Base-by-base conservation (phyloP, 2,113 vertebrate species). In the Corythaeola cristata region DNA sequence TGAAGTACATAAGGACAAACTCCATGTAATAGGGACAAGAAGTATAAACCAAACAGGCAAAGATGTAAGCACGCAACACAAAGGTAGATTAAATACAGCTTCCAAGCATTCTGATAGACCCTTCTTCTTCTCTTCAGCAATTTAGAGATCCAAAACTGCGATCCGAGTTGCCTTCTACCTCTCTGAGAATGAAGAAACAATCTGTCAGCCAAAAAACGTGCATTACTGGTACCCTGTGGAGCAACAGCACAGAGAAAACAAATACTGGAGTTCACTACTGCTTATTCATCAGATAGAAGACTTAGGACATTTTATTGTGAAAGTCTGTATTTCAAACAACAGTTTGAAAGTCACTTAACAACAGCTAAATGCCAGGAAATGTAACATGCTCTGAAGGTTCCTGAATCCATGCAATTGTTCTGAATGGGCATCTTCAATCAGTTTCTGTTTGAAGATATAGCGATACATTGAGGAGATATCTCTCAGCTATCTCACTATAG, bases 1-100 rank as follows among this genome's bases (percentile, higher is more conserved):
- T 91, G 89, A 76, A 88, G 53, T 73, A 94, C 95, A 95, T 77
- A 82, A 78, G 63, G 50, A 88, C 62, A 79, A 79, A 56, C 33
- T 66, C 63, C 4, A 4, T 14, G 18, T 2, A 33, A 20, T 20
- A 64, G 73, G 56, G 45, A 69, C 45, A 67, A 59, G 30, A 56
- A 78, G n/a, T 41, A 81, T 33, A 41, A 91, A 76, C 10, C 22
- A 85, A 49, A 26, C 5, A 55, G 63, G 72, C 24, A 93, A 49
- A 66, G 45, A 56, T 15, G 5, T 15, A 71, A 75, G 23, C 18
- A 10, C 4, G 2, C 18, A 66, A 22, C 15, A n/a, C 32, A 74
- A 66, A 76, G 30, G 68, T 1, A 89, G 49, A 30, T 59, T n/a
- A 73, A 66, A 66, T 45, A 53, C 16, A 85, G 71, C 30, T 80